phyloP scores from a whole-genome alignment of 2,888 invertebrate genomes.

The Euclidia mi region DNA sequence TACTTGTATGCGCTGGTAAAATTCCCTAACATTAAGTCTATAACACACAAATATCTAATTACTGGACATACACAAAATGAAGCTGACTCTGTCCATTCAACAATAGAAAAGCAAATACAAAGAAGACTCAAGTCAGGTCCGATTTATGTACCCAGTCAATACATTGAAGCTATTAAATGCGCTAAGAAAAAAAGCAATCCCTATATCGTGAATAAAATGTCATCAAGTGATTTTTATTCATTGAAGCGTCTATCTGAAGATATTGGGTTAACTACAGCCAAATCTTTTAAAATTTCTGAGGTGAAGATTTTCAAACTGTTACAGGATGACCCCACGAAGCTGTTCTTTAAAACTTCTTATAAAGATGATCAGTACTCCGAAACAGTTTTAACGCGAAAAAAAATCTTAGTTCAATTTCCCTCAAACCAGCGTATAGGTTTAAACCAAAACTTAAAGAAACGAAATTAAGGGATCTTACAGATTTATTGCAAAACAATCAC shows the following conservation, averaged over 20 bases:
- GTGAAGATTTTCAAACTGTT: not conserved
- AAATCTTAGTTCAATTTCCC: not conserved
- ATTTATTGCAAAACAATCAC: slow-evolving; percentile 1
- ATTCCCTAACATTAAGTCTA: slow-evolving; percentile 5
- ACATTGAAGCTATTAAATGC: slow-evolving; percentile 2
- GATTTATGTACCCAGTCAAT: slow-evolving; percentile 14
- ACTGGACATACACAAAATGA: slow-evolving; percentile 21
- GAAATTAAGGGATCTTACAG: not conserved
- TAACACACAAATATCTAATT: slow-evolving; percentile 18
- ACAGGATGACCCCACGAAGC: not conserved
- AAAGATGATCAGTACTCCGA: slow-evolving; percentile 4
- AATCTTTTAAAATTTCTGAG: slow-evolving; percentile 1
- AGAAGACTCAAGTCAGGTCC: slow-evolving; percentile 13
- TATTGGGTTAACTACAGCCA: slow-evolving; percentile 10
- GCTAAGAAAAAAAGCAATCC: slow-evolving; percentile 17
- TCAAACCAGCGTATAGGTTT: not conserved
- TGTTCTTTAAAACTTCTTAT: slow-evolving; percentile 3
- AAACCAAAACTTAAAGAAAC: slow-evolving; percentile 1
- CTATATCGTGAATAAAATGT: slow-evolving; percentile 13
- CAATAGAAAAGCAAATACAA: slow-evolving; percentile 14
- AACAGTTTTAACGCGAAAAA: slow-evolving; percentile 4
- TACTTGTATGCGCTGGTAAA: slow-evolving; percentile 10
- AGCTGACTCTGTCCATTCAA: slow-evolving; percentile 12
- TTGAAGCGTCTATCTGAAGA: slow-evolving; percentile 10
- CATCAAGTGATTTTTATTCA: slow-evolving; percentile 10